Conservation (phyloP, 2,888 invertebrate species). For the Ormyrus nitidulus region DNA sequence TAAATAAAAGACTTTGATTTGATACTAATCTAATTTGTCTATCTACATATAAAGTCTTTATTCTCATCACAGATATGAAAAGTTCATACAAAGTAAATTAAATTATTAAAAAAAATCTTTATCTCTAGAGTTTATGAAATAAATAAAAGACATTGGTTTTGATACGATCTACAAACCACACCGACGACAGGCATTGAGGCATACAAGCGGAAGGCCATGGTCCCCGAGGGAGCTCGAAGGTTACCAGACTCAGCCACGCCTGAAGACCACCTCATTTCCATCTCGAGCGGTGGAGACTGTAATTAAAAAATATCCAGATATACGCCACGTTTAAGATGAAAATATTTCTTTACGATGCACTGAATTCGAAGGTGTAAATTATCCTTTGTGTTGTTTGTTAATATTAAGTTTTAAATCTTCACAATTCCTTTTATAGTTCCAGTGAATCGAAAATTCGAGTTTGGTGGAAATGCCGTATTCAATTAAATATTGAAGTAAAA, state of each 20-base stretch:
- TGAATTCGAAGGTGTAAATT: neutral
- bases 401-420: no score
- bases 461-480: no score
- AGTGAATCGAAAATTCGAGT: no score
- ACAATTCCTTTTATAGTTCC: no score
- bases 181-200: conserved; percentile 65
- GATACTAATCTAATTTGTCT: no score
- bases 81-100: conserved; percentile 34
- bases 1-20: conserved; percentile 63
- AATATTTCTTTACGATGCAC: conserved; percentile 17
- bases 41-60: conserved; percentile 16
- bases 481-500: no score
- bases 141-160: conserved; percentile 63
- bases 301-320: conserved; percentile 73
- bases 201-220: conserved; percentile 60
- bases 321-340: conserved; percentile 65
- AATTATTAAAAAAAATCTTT: conserved; percentile 39
- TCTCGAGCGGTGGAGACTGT: conserved; percentile 72
- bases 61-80: conserved; percentile 34
- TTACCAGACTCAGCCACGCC: conserved; percentile 63
- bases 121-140: conserved; percentile 38
- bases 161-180: conserved; percentile 74
- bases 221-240: conserved; percentile 56
- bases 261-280: conserved; percentile 65
- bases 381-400: conserved; percentile 7